These are phyloP conservation scores for Drosophila kepulauana DNA, from an alignment of 1,140 invertebrate species.

Conservation along the genomic window DNA sequence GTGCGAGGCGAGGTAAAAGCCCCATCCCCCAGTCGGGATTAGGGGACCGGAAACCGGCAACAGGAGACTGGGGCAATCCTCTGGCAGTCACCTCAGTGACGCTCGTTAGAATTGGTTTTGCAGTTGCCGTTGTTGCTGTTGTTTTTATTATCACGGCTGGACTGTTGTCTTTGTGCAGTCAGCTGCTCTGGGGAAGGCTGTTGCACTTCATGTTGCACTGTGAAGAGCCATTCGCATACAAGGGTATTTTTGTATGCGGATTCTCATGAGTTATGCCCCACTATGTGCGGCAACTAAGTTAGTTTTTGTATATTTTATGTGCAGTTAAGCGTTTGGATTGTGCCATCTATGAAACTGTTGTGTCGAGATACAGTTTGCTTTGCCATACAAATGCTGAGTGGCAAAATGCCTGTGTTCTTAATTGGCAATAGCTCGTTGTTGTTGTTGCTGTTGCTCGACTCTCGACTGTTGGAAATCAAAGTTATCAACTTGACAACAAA, in stretches of 20 bases:
- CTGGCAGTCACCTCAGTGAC: slow-evolving; percentile 23
- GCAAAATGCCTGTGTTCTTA: not conserved
- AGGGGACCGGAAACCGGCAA: not conserved
- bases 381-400: slow-evolving; percentile 3
- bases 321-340: slow-evolving; percentile 73
- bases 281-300: slow-evolving; percentile 73
- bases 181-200: slow-evolving; percentile 30
- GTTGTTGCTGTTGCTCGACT: not conserved
- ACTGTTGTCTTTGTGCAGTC: slow-evolving; percentile 71
- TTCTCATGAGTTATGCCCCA: slow-evolving; percentile 64
- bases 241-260: slow-evolving; percentile 10
- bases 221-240: not conserved
- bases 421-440: not conserved
- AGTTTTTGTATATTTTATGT: slow-evolving; percentile 76
- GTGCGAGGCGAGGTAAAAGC: not conserved
- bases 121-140: slow-evolving; percentile 20
- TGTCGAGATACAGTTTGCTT: slow-evolving; percentile 18
- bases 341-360: slow-evolving; percentile 24
- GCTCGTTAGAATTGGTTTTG: slow-evolving; percentile 57
- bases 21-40: no score
- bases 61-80: slow-evolving; percentile 13
- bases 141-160: slow-evolving; percentile 55
- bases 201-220: not conserved
- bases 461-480: slow-evolving; percentile 1
- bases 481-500: not conserved